Base-by-base conservation (phyloP, 2,888 invertebrate species). In the Melipona beecheii region DNA sequence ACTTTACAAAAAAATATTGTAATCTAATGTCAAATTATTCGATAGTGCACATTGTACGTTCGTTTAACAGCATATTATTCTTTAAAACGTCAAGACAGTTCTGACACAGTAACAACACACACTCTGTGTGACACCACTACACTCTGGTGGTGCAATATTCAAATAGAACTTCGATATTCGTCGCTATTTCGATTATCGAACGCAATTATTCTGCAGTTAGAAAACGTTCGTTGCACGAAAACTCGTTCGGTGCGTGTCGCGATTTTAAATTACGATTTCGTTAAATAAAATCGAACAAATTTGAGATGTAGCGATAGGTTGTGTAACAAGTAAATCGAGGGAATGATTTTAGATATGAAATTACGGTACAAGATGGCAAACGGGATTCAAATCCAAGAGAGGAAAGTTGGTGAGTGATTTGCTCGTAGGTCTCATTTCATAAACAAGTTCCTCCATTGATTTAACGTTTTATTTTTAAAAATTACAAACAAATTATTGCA, bases 161-260 rank as follows among this genome's bases (percentile, higher is more conserved):
- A 13, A 31, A 9, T 9, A 31, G 17, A 56, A 62, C 13, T 43
- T 80, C 62, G 73, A 73, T 69, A 56, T 19, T 56, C 50, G 54
- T 78, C 70, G 70, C 71, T 71, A 50, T 58, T 24, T 11, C 77
- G 54, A 81, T 62, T 52, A 36, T 66, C 70, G 52, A 70, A 66
- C 9, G 43, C 43, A 21, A 24, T 54, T 17, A 21, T 15, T 56
- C n/a, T 56, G 0, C 56, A 56, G n/a, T 11, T 11, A n/a, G 2
- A 5, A 9, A 24, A 60, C 9, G 15, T 62, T 24, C 6, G 0
- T 43, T 6, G 15, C 5, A 65, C 13, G 17, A 66, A 49, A 24
- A n/a, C 3, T 27, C 31, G 15, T 49, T 54, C 21, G 4, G 5
- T 27, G 15, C 21, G 27, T 21, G 6, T 52, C 2, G n/a, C 0